A percentile compares a stretch with the other conserved stretches of the same genome.
phyloP scores from a whole-genome alignment of 2,888 invertebrate genomes.

The Lasioglossum oenotherae region DNA sequence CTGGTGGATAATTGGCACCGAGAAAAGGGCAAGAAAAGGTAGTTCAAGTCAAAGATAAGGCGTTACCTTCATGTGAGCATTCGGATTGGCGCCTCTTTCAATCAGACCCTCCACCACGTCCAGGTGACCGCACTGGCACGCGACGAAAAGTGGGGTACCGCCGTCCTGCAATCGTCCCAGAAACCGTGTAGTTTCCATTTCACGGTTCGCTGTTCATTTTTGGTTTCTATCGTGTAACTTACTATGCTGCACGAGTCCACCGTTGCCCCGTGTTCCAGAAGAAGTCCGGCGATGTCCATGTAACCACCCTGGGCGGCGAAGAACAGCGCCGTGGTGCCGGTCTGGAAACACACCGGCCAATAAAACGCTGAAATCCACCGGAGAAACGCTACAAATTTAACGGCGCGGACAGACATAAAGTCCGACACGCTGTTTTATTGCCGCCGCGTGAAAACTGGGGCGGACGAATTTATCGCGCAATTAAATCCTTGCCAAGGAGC shows the following conservation, averaged over 20 bases:
- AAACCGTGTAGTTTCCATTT: constrained; percentile 28
- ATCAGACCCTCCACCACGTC: constrained; percentile 94
- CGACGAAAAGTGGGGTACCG: constrained; percentile 96
- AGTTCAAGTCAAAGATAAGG: not conserved
- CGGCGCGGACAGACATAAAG: not conserved
- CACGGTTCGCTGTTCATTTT: constrained; percentile 1
- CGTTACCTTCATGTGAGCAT: constrained; percentile 92
- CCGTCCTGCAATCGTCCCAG: constrained; percentile 89
- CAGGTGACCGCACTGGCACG: constrained; percentile 96
- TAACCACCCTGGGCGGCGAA: constrained; percentile 97
- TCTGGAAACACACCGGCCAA: constrained; percentile 85
- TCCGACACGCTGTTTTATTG: constrained; percentile 4
- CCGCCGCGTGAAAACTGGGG: not conserved
- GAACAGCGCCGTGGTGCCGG: constrained; percentile 96
- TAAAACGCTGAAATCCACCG: constrained; percentile 11
- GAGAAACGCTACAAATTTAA: not conserved
- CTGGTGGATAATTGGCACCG: not conserved
- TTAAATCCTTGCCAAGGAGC: not conserved
- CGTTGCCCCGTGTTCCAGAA: constrained; percentile 91
- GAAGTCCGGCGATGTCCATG: constrained; percentile 91
- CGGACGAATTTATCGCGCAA: not conserved
- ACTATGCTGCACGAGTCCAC: constrained; percentile 93
- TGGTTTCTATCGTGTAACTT: constrained; percentile 77
- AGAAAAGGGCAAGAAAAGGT: not conserved
- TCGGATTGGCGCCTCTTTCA: constrained; percentile 92